Evolutionary conservation across 2,113 vertebrate species (phyloP).

Genomic region (Trinectes maculatus): DNA sequence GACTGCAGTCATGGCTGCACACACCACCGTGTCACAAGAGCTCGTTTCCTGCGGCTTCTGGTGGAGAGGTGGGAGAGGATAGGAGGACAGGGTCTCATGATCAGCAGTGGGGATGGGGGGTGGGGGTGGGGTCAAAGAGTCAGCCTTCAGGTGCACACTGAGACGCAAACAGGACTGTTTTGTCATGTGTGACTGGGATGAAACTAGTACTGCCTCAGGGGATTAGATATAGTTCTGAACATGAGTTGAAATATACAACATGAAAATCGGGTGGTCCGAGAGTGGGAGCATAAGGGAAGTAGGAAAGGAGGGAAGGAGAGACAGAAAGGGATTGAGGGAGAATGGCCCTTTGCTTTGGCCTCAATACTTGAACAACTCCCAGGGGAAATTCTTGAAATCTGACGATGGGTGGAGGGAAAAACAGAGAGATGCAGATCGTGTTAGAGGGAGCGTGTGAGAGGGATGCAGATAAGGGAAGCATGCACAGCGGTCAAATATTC

Average conservation of each 20-base stretch:
- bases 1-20: constrained; percentile 75
- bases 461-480: constrained; percentile 72
- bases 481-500: constrained; percentile 77
- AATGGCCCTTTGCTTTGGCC: constrained; percentile 44
- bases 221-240: background rate
- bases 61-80: constrained; percentile 37
- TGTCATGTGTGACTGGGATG: background rate
- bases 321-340: background rate
- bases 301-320: background rate
- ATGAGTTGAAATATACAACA: background rate
- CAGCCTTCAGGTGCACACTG: constrained; percentile 67
- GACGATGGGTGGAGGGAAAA: constrained; percentile 51
- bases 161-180: background rate
- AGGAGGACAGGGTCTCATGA: constrained; percentile 69
- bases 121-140: constrained; percentile 56
- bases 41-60: constrained; percentile 64
- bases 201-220: background rate
- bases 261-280: background rate
- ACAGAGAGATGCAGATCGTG: constrained; percentile 43
- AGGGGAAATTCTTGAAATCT: constrained; percentile 75
- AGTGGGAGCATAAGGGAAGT: background rate
- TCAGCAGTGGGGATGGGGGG: constrained; percentile 39
- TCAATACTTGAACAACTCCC: constrained; percentile 43
- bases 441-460: constrained; percentile 27
- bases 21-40: constrained; percentile 77